Evolutionary conservation across 92 coral and sea anemone genomes (phyloP), one percentile per base, ranked within the genome.

Genomic region (Bergia puertoricense): DNA sequence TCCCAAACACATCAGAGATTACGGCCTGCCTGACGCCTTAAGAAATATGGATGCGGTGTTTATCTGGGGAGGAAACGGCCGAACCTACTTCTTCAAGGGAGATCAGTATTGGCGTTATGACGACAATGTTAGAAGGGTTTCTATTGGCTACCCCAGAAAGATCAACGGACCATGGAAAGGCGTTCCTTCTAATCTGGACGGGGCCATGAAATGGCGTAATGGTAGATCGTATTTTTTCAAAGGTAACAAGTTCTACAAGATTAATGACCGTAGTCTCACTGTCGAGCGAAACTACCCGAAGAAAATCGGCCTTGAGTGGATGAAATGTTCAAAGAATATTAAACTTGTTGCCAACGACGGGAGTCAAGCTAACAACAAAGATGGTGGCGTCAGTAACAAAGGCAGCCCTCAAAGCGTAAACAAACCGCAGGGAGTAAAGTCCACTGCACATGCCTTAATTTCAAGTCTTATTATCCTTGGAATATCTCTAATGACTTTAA

Each of bases 41-140:
- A 82, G 85, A 30, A 57, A 89, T 36, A 94, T 96, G 91, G 94
- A 96, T 77, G 59, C 94, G 3, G 95, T 88, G 54, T 94, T 94
- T 38, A 83, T 90, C 18, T 96, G 98, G 98, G 94, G 93, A 73
- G 92, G 94, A 20, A 96, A 96, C 86, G 86, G 91, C 42, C 80
- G 85, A 54, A 96, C 98, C 11, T 96, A 96, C 93, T 91, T 96
- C 72, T 89, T 91, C 68, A 94, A 94, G 69, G 96, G 92, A 6
- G 85, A 92, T 90, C 73, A 88, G 74, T 96, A 96, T 85, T 96
- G 98, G 98, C 90, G 95, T 38, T 96, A 89, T 85, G 84, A 93
- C 89, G 93, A 93, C n/a, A 76, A 86, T 41, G 41, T 74, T 37
- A 46, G 59, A 16, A 78, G 42, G 66, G 74, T 94, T 36, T 96